Percentiles rank a stretch among this genome's conserved stretches.
Evolutionary conservation across 2,113 vertebrate species (phyloP).

Genomic region (Suricata suricatta): DNA sequence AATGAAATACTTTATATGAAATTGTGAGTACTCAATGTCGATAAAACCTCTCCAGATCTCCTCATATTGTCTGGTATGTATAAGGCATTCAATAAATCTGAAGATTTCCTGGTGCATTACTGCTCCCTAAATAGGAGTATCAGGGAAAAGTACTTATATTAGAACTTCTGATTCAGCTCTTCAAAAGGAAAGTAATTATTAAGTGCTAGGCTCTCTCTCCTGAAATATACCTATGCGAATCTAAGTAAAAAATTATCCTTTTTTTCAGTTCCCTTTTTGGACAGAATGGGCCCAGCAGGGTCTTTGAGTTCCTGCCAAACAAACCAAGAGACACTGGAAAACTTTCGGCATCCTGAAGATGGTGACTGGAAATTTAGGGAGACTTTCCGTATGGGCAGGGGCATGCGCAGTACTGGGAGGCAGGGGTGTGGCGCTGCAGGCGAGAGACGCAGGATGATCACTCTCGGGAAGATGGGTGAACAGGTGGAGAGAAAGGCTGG

Average conservation of each 20-base stretch:
- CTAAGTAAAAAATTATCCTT: neutral
- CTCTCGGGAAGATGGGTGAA: no score
- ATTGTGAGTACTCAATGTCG: neutral
- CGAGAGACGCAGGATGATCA: neutral
- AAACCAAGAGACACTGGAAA: neutral
- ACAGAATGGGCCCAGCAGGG: neutral
- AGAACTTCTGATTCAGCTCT: neutral
- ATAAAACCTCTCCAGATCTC: neutral
- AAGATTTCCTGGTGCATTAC: neutral
- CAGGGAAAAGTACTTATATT: neutral
- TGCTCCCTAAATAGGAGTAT: neutral
- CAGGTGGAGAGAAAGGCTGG: neutral
- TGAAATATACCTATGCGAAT: neutral
- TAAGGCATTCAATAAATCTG: neutral
- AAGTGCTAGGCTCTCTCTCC: neutral
- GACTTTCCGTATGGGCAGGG: neutral
- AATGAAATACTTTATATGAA: neutral
- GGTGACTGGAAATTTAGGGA: neutral
- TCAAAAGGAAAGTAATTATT: conserved; percentile 34
- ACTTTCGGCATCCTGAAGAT: neutral
- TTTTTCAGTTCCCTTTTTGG: neutral
- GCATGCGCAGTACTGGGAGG: neutral
- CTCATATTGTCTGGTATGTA: neutral
- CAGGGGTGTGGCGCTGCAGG: neutral
- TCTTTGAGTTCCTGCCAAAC: conserved; percentile 14